Evolutionary conservation across 2,113 vertebrate genomes (phyloP), one percentile per base, ranked within the genome.

Genomic region (Numenius arquata): DNA sequence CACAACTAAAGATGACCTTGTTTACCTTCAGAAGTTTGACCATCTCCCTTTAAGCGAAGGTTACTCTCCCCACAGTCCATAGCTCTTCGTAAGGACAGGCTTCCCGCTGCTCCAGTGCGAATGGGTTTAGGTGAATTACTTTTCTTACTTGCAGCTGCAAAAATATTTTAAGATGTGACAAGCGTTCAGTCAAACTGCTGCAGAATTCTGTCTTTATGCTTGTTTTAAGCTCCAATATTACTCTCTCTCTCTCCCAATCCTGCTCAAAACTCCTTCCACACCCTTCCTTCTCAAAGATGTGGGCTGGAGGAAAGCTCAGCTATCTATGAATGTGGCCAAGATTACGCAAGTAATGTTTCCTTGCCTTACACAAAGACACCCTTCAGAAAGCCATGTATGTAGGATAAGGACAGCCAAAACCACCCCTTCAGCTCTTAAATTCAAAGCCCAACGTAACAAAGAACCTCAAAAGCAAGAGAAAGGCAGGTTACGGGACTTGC

Each of bases 141-240:
- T 81, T 99, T 99, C 98, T 99, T 99, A 89, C 94, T 98, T 61
- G 95, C 91, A 97, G 98, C 98, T 99, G 94, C 78, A 97, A 96
- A 91, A 56, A 92, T 6, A 94, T 67, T 79, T 43, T 11, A 88
- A 84, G 22, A 59, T 47, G 18, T 56, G 78, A 84, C 11, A 90
- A 32, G 22, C 4, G n/a, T 36, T 61, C 47, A 77, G 61, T 12
- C 40, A 72, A 74, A 95, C 32, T 18, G 26, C 34, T 68, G 58
- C 74, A 67, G n/a, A 3, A 16, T 13, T 45, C 50, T 11, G 53
- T 12, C 34, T 15, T 62, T 4, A 4, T 22, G 15, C 29, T 40
- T 34, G 18, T 12, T 65, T 34, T 34, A 48, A 78, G n/a, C 21
- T 75, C 21, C 20, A 1, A 1, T 8, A 0, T 72, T 47, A 32